Base-by-base conservation (phyloP, 1,140 invertebrate genomes). In the Cherax destructor region DNA sequence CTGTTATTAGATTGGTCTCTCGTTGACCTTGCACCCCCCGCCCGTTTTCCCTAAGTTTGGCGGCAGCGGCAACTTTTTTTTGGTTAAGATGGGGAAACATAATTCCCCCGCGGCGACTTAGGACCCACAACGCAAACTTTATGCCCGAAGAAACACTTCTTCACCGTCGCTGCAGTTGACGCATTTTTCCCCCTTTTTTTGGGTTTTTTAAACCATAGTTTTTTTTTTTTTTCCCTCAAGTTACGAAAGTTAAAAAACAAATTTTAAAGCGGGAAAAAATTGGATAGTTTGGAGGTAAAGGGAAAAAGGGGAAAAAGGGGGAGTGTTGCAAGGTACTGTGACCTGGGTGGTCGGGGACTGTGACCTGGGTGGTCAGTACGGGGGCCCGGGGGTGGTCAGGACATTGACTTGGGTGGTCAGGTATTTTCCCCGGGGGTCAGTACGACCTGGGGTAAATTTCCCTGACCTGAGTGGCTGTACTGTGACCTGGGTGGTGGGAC, bases 161-260 rank as follows among this genome's bases (percentile, higher is more conserved):
- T 24, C 24, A 24, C 69, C 69, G 4, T 24, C 69, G 61, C 69
- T 72, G 69, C 69, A 72, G 69, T 72, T 72, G 69, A 72, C 69
- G 24, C 69, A 72, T 6, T 72, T 72, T 24, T 72, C n/a, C 18
- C n/a, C n/a, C n/a, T n/a, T n/a, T n/a, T n/a, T n/a, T n/a, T n/a
- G n/a, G n/a, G n/a, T n/a, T n/a, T n/a, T 18, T 69, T 72, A 72
- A 72, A n/a, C n/a, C 69, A 24, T 4, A 9, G 4, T 69, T 69
- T 69, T 69, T 69, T 72, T 72, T 72, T 72, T 7, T 24, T n/a
- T 72, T n/a, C n/a, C n/a, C 21, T 72, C 69, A 72, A 72, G 69
- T 72, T 72, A n/a, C 24, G 69, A 72, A 72, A 72, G 69, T 72
- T 72, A 72, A 72, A 72, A 21, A 72, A 72, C 69, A 72, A 72